Percentiles rank a stretch among this genome's conserved stretches.
phyloP scores from a whole-genome alignment of 1,140 invertebrate genomes.

The Pogonomyrmex californicus region DNA sequence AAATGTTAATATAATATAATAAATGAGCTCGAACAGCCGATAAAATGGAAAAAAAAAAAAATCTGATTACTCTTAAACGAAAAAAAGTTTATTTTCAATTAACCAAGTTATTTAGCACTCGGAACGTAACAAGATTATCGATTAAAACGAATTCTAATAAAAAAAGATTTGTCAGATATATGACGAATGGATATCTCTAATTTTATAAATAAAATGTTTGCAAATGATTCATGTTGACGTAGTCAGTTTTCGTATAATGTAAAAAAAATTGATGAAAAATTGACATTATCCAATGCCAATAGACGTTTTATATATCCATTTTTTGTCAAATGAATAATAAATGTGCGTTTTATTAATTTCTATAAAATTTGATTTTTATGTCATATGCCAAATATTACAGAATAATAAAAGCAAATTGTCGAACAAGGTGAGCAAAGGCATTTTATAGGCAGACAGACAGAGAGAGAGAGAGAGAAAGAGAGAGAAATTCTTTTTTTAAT shows the following conservation, averaged over 20 bases:
- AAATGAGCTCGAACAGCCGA: background rate
- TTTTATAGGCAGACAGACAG: too few relatives aligned
- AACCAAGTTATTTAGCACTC: background rate
- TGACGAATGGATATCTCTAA: too few relatives aligned
- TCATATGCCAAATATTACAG: background rate
- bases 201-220: conserved; percentile 17
- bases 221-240: conserved; percentile 26
- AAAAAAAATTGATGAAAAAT: conserved; percentile 26
- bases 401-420: conserved; percentile 12
- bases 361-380: conserved; percentile 29
- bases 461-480: too few relatives aligned
- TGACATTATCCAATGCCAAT: background rate
- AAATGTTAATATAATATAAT: conserved; percentile 7
- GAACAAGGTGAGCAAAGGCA: background rate
- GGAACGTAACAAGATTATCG: background rate
- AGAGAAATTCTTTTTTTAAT: conserved; percentile 47
- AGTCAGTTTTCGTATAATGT: background rate
- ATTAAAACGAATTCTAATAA: background rate
- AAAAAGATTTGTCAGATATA: conserved; percentile 1
- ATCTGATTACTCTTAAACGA: background rate
- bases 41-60: background rate
- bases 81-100: background rate
- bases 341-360: background rate
- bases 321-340: conserved; percentile 34
- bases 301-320: background rate